A percentile compares a stretch with the other conserved stretches of the same genome.
Evolutionary conservation across 2,888 invertebrate species (phyloP).

Genomic region (Acholoe squamosa): DNA sequence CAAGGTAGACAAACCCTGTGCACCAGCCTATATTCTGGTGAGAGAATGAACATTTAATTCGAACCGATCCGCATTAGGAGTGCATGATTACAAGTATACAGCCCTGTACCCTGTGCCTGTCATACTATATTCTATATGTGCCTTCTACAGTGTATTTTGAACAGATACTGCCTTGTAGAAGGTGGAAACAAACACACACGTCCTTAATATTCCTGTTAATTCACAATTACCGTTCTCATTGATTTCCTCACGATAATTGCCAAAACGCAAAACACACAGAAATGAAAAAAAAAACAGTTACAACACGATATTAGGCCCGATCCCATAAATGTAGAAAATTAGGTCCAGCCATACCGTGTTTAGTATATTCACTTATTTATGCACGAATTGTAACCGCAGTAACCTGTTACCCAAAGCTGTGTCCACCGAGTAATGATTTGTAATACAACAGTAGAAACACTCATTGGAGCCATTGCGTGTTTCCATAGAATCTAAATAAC

Average conservation of each 20-base stretch:
- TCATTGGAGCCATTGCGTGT: too few species aligned
- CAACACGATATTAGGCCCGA: not conserved
- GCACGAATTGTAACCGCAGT: too few species aligned
- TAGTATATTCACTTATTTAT: too few species aligned
- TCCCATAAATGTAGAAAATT: not conserved
- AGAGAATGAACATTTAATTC: not conserved
- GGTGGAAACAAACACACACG: not conserved
- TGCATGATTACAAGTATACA: not conserved
- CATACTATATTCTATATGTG: constrained; percentile 27
- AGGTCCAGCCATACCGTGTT: too few species aligned
- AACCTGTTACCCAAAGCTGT: too few species aligned
- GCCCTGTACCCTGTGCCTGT: constrained; percentile 22
- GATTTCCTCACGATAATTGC: not conserved
- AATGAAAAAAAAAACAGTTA: not conserved
- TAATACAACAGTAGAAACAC: too few species aligned
- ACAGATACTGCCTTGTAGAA: not conserved
- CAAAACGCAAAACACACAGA: not conserved
- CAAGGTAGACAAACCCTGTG: not conserved
- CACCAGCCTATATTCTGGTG: not conserved
- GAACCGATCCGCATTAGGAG: not conserved
- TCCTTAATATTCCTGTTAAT: not conserved
- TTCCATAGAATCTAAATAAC: too few species aligned
- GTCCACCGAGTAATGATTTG: too few species aligned
- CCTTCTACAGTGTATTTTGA: not conserved
- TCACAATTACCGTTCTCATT: not conserved